These are phyloP conservation scores for Panurus biarmicus DNA, from an alignment of 2,113 vertebrate species.

Conservation along the genomic window DNA sequence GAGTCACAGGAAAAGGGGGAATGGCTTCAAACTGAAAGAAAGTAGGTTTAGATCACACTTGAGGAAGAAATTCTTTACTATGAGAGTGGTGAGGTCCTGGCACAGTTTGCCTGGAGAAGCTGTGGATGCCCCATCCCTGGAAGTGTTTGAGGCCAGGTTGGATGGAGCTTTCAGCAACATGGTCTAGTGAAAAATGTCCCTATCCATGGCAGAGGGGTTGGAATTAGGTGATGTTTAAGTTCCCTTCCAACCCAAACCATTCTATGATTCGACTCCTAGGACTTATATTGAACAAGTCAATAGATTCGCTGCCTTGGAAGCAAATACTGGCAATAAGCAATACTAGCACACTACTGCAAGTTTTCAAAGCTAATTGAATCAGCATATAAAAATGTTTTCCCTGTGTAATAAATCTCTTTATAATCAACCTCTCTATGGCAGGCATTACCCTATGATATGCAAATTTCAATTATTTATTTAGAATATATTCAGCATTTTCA, in stretches of 20 bases:
- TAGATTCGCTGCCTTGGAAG: neutral
- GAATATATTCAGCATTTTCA: slow-evolving; percentile 13
- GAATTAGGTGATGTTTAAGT: neutral
- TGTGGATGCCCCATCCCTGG: neutral
- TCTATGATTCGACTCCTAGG: neutral
- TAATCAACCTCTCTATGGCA: neutral
- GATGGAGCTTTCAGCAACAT: neutral
- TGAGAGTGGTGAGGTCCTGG: neutral
- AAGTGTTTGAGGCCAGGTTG: neutral
- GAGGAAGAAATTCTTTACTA: neutral
- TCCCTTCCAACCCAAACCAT: neutral
- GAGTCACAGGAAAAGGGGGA: neutral
- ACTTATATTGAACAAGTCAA: neutral
- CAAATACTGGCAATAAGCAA: neutral
- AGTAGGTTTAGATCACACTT: neutral
- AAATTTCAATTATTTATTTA: slow-evolving; percentile 53
- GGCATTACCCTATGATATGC: slow-evolving; percentile 5
- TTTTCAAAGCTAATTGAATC: slow-evolving; percentile 42
- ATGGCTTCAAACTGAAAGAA: neutral
- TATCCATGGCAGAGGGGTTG: neutral
- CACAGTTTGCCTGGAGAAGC: neutral
- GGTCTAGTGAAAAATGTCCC: neutral
- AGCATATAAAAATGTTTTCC: slow-evolving; percentile 20
- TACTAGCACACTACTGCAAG: neutral
- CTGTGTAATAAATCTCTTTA: slow-evolving; percentile 21